These are phyloP conservation scores for Trinectes maculatus DNA, from an alignment of 2,113 vertebrate species.

Conservation along the genomic window DNA sequence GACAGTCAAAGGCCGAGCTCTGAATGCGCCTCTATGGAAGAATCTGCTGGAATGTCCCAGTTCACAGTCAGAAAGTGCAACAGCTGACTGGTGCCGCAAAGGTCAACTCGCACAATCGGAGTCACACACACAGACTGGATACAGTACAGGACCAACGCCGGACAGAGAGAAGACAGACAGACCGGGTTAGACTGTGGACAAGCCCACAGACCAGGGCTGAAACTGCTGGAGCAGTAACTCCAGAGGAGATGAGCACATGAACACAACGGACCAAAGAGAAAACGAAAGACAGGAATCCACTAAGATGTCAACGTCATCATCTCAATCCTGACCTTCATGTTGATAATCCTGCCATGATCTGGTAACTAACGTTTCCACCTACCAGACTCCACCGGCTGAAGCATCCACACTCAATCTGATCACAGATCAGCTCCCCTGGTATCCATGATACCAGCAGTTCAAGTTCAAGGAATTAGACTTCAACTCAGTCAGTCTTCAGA, in stretches of 20 bases:
- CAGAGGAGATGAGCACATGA: too few relatives aligned
- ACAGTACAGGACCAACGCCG: conserved; percentile 23
- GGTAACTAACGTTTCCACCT: conserved; percentile 12
- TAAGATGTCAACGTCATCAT: too few relatives aligned
- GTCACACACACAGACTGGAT: conserved; percentile 55
- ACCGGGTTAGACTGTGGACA: neutral
- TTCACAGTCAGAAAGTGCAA: conserved; percentile 58
- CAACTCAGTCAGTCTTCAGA: neutral
- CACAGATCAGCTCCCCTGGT: neutral
- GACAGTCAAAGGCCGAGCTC: conserved; percentile 25
- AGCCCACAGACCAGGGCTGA: conserved; percentile 6
- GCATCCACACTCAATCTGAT: conserved; percentile 26
- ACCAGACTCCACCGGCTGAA: conserved; percentile 40
- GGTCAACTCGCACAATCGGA: conserved; percentile 68
- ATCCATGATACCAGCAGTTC: conserved; percentile 25
- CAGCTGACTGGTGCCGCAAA: conserved; percentile 74
- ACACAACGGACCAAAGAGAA: too few relatives aligned
- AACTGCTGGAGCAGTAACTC: too few relatives aligned
- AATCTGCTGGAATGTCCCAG: conserved; percentile 63
- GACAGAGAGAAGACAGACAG: too few relatives aligned
- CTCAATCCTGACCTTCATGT: too few relatives aligned
- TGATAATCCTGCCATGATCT: too few relatives aligned
- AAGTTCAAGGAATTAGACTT: conserved; percentile 31
- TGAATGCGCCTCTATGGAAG: conserved; percentile 58
- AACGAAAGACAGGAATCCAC: too few relatives aligned